Conservation (phyloP, 1,140 invertebrate genomes). For the Pseudomyrmex sp. region DNA sequence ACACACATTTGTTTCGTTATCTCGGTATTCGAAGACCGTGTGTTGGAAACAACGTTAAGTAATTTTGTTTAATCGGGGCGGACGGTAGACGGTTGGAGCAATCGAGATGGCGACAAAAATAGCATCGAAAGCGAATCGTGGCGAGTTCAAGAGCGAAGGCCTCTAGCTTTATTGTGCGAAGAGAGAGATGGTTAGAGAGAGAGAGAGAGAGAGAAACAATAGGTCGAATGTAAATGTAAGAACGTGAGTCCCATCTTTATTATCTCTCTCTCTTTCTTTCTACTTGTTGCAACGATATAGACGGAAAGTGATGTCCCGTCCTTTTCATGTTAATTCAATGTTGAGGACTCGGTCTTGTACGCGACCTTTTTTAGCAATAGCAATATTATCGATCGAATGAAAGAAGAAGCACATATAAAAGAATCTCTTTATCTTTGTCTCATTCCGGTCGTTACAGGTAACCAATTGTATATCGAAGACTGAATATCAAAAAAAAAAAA, state of each 20-base stretch:
- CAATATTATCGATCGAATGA: background rate
- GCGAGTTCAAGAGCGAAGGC: constrained; percentile 82
- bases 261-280: constrained; percentile 56
- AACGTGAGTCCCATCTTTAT: constrained; percentile 83
- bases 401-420: background rate
- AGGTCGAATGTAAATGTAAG: constrained; percentile 83
- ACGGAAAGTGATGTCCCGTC: constrained; percentile 62
- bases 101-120: constrained; percentile 72
- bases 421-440: background rate
- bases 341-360: constrained; percentile 8
- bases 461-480: background rate
- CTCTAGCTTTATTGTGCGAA: constrained; percentile 71
- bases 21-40: constrained; percentile 12
- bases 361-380: constrained; percentile 25
- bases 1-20: constrained; percentile 10
- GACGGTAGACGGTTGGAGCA: constrained; percentile 7
- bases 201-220: constrained; percentile 79
- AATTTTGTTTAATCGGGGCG: constrained; percentile 45
- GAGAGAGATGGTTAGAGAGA: constrained; percentile 58
- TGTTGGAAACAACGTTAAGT: constrained; percentile 22
- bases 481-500: constrained; percentile 12
- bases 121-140: constrained; percentile 81
- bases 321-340: constrained; percentile 41
- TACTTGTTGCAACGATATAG: constrained; percentile 67
- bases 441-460: background rate